Percentiles rank a stretch among this genome's conserved stretches.
phyloP scores from a whole-genome alignment of 1,140 invertebrate species.

The Drosophila kurseongensis region DNA sequence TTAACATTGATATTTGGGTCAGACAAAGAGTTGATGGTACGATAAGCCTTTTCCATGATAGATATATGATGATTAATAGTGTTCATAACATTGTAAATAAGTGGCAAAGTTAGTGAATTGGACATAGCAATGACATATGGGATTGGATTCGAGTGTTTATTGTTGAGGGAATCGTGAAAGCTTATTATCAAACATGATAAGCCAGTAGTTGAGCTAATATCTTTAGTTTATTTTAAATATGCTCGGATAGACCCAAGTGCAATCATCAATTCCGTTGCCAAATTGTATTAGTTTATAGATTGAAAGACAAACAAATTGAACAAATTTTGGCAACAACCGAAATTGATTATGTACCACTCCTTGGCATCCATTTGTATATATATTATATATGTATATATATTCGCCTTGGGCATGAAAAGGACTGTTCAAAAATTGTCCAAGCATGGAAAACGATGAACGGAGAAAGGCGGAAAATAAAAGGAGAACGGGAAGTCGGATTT shows the following conservation, averaged over 20 bases:
- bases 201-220: neutral
- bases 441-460: conserved; percentile 26
- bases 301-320: conserved; percentile 48
- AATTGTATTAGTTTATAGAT: conserved; percentile 2
- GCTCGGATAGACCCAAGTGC: neutral
- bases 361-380: conserved; percentile 3
- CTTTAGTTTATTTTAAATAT: neutral
- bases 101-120: neutral
- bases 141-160: neutral
- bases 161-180: neutral
- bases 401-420: conserved; percentile 17
- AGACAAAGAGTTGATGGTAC: conserved; percentile 1
- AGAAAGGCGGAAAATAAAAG: neutral
- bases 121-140: neutral
- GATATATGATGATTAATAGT: conserved; percentile 10
- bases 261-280: neutral
- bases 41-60: neutral
- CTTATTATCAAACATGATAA: neutral
- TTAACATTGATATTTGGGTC: conserved; percentile 1
- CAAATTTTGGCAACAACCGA: conserved; percentile 48
- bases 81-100: conserved; percentile 2
- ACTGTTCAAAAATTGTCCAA: conserved; percentile 27
- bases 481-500: neutral
- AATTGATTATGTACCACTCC: conserved; percentile 50
- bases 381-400: conserved; percentile 8